Percentiles rank a stretch among this genome's conserved stretches.
These are phyloP conservation scores for Ranitomeya variabilis DNA, from an alignment of 2,113 vertebrate genomes.

Conservation along the genomic window DNA sequence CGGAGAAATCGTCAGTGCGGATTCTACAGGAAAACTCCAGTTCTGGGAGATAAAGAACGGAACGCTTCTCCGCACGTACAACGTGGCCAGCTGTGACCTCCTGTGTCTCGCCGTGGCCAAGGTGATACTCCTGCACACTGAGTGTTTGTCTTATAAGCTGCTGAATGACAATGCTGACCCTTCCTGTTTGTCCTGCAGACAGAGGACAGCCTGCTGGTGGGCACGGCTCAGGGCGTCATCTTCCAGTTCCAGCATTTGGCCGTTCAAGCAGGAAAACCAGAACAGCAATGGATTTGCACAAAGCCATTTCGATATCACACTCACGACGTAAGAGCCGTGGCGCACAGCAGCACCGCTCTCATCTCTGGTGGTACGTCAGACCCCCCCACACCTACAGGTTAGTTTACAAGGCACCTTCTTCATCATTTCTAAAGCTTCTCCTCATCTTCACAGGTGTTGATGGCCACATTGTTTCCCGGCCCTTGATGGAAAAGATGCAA, in stretches of 20 bases:
- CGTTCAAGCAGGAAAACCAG: conserved; percentile 64
- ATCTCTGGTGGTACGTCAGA: conserved; percentile 85
- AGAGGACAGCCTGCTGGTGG: conserved; percentile 87
- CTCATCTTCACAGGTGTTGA: conserved; percentile 79
- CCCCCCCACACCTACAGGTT: accelerated
- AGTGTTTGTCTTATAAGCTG: neutral
- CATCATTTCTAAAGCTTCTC: neutral
- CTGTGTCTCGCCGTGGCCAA: conserved; percentile 78
- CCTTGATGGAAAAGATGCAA: conserved; percentile 87
- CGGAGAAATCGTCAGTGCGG: conserved; percentile 80
- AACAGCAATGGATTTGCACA: conserved; percentile 83
- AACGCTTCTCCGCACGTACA: conserved; percentile 79
- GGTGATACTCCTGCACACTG: conserved; percentile 66
- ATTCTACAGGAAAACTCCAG: conserved; percentile 90
- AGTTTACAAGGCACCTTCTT: accelerated
- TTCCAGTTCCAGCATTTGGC: conserved; percentile 89
- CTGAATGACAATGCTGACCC: neutral
- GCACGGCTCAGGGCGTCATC: conserved; percentile 86
- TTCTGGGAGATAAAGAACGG: conserved; percentile 87
- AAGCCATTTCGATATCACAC: conserved; percentile 90
- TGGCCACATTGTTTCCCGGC: conserved; percentile 86
- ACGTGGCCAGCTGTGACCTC: conserved; percentile 79
- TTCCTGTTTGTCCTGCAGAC: conserved; percentile 69
- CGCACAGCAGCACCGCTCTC: conserved; percentile 78
- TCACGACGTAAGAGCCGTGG: conserved; percentile 86